Evolutionary conservation across 1,140 invertebrate genomes (phyloP), one percentile per base, ranked within the genome.

Genomic region (Holcopasites calliopsidis): DNA sequence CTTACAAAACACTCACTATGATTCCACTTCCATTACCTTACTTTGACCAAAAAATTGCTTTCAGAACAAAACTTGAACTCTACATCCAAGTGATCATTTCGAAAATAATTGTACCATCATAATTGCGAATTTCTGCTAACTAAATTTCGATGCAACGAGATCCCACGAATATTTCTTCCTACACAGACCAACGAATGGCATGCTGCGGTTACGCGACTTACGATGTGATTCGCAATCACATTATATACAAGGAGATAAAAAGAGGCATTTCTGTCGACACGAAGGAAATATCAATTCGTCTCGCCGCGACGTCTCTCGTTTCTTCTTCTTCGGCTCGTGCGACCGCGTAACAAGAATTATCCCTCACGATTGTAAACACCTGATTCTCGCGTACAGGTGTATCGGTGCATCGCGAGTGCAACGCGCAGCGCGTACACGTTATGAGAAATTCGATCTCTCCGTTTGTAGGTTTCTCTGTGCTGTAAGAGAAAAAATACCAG

Each of bases 361-460:
- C 33, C 44, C 6, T 13, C 47, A 21, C 60, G 31, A 65, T 65
- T 54, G 71, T 73, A 65, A 73, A 73, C 49, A 44, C 61, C 18
- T 31, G 11, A 11, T 49, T 26, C 40, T 10, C 8, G n/a, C 5
- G 71, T 21, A 26, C 71, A 66, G 71, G 71, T 73, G 71, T 40
- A 55, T 44, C 21, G 38, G 35, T 69, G 35, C 54, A n/a, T n/a
- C n/a, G 60, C 16, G 18, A 44, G 16, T 21, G 54, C 50, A 1
- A n/a, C n/a, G n/a, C n/a, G n/a, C 44, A 47, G 10, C 13, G 40
- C 21, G 55, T 35, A 69, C 47, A 65, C 69, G 60, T 83, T 77
- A 68, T 76, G 81, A 86, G 83, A 88, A 86, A 87, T 85, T 77
- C 62, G 80, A 87, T 87, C 83, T 87, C 83, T 83, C 82, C 70